Conservation (phyloP, 1,140 invertebrate species). For the Meloidogyne floridensis region DNA sequence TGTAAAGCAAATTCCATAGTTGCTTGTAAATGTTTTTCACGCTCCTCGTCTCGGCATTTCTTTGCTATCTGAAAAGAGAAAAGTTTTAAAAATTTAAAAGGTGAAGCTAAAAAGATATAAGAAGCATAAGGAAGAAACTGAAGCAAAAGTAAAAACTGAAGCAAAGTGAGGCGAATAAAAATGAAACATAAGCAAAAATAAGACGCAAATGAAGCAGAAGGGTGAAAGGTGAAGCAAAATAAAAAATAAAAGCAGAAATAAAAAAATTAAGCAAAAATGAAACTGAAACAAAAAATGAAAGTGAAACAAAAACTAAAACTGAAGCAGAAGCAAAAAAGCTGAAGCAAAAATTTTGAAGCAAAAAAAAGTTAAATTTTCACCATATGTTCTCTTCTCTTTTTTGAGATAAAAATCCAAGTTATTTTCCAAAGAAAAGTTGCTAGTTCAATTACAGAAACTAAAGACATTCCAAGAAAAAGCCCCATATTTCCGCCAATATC, state of each 20-base stretch:
- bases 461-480: conserved; percentile 62
- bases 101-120: no score
- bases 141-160: no score
- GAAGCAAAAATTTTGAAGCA: no score
- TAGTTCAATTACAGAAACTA: conserved; percentile 56
- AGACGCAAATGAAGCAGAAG: no score
- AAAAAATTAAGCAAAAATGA: background rate
- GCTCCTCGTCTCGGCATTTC: conserved; percentile 52
- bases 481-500: conserved; percentile 66
- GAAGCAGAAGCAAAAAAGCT: no score
- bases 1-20: conserved; percentile 40
- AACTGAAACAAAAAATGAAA: no score
- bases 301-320: no score
- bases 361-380: conserved; percentile 6
- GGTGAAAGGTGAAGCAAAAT: no score
- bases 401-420: conserved; percentile 58
- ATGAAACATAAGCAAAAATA: no score
- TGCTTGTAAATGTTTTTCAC: conserved; percentile 49
- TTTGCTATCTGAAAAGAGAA: conserved; percentile 33
- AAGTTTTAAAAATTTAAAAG: background rate
- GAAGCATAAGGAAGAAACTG: no score
- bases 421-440: conserved; percentile 57
- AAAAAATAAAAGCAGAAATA: no score
- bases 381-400: conserved; percentile 57
- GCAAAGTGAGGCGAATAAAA: no score